Base-by-base conservation (phyloP, 2,888 invertebrate genomes). In the Agonopterix arenella region DNA sequence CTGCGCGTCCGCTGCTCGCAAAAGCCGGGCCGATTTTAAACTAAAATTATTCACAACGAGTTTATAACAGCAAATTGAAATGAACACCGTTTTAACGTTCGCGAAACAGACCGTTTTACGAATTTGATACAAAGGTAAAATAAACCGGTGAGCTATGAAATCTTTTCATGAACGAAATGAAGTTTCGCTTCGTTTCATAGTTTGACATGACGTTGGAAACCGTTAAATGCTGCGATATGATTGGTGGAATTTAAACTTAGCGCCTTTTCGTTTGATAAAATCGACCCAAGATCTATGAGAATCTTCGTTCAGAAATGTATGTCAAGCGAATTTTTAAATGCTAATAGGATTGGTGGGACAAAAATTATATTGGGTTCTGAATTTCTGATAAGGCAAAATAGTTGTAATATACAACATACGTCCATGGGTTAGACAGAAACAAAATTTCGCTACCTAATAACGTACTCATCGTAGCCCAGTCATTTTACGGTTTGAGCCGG, bases 181-280 rank as follows among this genome's bases (percentile, higher is more conserved):
- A 66, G 61, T 63, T 60, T 59, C 51, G 59, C 48, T 54, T 45
- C 49, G 13, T 59, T 28, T 28, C 28, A 7, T 28, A 28, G 58
- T 66, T 76, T 77, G 77, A 73, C 77, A 76, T 68, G 28, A 66
- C 43, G 13, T 11, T 8, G 11, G 13, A 11, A 40, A 71, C 67
- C 56, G 66, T 50, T 54, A 59, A 74, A 80, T 66, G 70, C 73
- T 49, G 52, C 50, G 13, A 10, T 47, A 50, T 62, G 70, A 86
- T 86, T 88, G 85, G 88, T 55, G 59, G 42, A 77, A 78, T 61
- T 85, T 62, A 67, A 84, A 88, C 65, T 58, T 72, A 47, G 69
- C 85, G 83, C 83, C 54, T 28, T 28, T 52, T 60, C 45, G 38
- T 50, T 40, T 46, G 48, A 49, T 28, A 28, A 18, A 28, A 28